These are phyloP conservation scores for Tetraneura akinire DNA, from an alignment of 1,140 invertebrate species.

Conservation along the genomic window DNA sequence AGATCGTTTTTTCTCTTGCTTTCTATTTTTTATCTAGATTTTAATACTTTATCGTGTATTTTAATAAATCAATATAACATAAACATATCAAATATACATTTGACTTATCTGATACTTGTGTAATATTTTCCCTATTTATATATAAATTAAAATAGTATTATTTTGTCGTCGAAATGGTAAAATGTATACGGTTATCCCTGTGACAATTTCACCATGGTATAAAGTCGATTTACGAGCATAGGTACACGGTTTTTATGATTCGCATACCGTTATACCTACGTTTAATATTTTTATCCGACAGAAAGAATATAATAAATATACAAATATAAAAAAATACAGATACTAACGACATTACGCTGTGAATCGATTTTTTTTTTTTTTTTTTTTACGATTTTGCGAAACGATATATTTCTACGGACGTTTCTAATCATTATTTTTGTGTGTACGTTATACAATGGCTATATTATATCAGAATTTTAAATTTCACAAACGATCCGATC, in stretches of 20 bases:
- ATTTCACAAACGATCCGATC: no score
- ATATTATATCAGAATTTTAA: no score
- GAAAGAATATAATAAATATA: not conserved
- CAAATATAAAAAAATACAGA: no score
- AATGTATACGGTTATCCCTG: not conserved
- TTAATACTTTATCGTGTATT: not conserved
- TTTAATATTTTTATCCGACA: not conserved
- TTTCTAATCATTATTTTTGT: no score
- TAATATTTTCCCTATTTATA: not conserved
- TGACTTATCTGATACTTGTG: not conserved
- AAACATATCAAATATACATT: not conserved
- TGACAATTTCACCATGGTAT: not conserved
- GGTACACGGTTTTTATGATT: not conserved
- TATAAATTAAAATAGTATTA: no score
- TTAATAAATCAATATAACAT: not conserved
- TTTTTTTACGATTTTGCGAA: no score
- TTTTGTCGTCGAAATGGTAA: not conserved
- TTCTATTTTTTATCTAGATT: not conserved
- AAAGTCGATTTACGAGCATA: not conserved
- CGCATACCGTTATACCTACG: not conserved
- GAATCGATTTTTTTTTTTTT: no score
- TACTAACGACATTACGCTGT: no score
- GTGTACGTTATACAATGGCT: no score
- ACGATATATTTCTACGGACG: no score
- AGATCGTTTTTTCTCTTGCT: constrained; percentile 7